Evolutionary conservation across 1,140 invertebrate genomes (phyloP).

Genomic region (Solenopsis invicta): DNA sequence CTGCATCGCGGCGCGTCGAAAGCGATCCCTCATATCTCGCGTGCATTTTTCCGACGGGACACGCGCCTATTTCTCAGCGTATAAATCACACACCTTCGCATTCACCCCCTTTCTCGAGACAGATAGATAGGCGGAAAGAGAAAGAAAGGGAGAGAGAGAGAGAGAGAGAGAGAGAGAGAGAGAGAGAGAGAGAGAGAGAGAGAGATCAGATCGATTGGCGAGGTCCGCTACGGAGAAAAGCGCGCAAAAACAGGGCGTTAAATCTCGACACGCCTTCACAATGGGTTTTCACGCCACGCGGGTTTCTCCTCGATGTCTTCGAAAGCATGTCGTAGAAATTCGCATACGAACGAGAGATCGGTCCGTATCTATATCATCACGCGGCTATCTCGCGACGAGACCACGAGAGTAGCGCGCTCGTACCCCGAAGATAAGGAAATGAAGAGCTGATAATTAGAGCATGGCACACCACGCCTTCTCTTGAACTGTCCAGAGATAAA

Average conservation of each 20-base stretch:
- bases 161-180: not conserved
- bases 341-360: slow-evolving; percentile 25
- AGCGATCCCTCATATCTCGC: slow-evolving; percentile 21
- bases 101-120: slow-evolving; percentile 25
- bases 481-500: slow-evolving; percentile 67
- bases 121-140: not conserved
- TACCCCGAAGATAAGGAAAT: slow-evolving; percentile 70
- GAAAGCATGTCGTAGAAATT: slow-evolving; percentile 32
- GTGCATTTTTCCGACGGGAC: slow-evolving; percentile 18
- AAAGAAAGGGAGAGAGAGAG: not conserved
- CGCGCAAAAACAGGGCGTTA: slow-evolving; percentile 39
- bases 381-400: slow-evolving; percentile 53
- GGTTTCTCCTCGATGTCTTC: slow-evolving; percentile 26
- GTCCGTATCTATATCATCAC: not conserved
- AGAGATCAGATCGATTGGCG: slow-evolving; percentile 29
- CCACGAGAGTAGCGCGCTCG: slow-evolving; percentile 21
- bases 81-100: slow-evolving; percentile 43
- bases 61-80: slow-evolving; percentile 33
- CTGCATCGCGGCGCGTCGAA: slow-evolving; percentile 31
- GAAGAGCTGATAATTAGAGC: slow-evolving; percentile 77
- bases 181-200: not conserved
- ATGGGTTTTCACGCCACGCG: slow-evolving; percentile 17
- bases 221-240: slow-evolving; percentile 29
- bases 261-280: slow-evolving; percentile 59
- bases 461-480: slow-evolving; percentile 70